Conservation (phyloP, 2,797 vertebrate species). For the Peromyscus melanophrys region DNA sequence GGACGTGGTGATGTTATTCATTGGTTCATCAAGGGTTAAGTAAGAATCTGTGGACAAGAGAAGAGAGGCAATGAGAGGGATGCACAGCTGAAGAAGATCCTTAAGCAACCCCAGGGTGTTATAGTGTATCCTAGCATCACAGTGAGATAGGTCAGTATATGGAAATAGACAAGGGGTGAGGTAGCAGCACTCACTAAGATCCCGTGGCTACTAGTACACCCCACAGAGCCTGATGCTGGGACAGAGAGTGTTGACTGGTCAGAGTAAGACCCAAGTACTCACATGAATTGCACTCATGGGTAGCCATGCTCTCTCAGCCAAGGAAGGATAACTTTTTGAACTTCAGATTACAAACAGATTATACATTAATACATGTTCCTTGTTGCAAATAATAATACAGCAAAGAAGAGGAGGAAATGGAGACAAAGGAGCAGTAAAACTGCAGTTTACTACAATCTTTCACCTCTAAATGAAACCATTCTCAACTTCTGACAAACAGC, state of each 20-base stretch:
- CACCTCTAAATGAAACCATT: neutral
- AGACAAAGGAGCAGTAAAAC: neutral
- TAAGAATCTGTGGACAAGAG: conserved; percentile 90
- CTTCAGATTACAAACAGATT: conserved; percentile 23
- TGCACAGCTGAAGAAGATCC: neutral
- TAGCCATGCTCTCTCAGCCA: neutral
- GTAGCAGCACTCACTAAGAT: neutral
- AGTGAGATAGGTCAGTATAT: neutral
- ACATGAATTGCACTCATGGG: neutral
- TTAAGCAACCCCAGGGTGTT: no score
- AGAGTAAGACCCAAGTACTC: neutral
- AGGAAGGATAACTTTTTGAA: conserved; percentile 9
- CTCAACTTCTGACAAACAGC: conserved; percentile 14
- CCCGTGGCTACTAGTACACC: neutral
- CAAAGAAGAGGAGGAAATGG: neutral
- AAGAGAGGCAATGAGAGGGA: conserved; percentile 30
- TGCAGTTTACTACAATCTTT: conserved; percentile 9
- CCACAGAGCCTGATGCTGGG: neutral
- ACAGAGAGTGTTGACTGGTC: neutral
- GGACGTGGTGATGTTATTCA: conserved; percentile 99
- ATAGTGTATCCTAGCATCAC: neutral
- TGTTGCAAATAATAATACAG: neutral
- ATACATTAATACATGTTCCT: neutral
- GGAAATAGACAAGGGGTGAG: neutral
- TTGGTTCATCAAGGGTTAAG: conserved; percentile 94